Conservation (phyloP, 2,888 invertebrate genomes). For the Nomada fabriciana region DNA sequence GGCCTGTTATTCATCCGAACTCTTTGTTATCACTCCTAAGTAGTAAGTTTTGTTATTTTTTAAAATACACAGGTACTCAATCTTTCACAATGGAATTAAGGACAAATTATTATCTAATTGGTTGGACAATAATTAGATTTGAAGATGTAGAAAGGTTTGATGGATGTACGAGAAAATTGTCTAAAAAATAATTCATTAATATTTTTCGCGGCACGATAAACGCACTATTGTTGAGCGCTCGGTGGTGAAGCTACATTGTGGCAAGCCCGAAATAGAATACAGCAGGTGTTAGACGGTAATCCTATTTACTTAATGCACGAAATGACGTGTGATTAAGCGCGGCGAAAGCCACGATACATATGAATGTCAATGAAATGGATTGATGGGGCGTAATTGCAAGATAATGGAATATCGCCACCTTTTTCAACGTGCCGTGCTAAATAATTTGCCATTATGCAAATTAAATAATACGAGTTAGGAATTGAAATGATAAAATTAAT, state of each 20-base stretch:
- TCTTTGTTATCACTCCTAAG: too few relatives aligned
- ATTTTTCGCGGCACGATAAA: slow-evolving; percentile 14
- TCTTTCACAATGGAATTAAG: too few relatives aligned
- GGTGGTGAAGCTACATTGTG: slow-evolving; percentile 51
- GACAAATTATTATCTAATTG: too few relatives aligned
- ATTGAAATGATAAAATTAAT: slow-evolving; percentile 26
- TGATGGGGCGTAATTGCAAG: slow-evolving; percentile 55
- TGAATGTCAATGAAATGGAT: slow-evolving; percentile 48
- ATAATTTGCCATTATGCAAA: slow-evolving; percentile 7
- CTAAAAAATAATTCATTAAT: not conserved
- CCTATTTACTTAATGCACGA: slow-evolving; percentile 67
- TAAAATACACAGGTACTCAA: too few relatives aligned
- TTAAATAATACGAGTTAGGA: not conserved
- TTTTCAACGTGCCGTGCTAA: slow-evolving; percentile 28
- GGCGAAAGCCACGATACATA: slow-evolving; percentile 27
- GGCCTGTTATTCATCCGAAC: too few relatives aligned
- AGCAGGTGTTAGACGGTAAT: slow-evolving; percentile 57
- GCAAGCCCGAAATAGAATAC: slow-evolving; percentile 59
- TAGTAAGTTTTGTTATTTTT: too few relatives aligned
- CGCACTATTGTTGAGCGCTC: slow-evolving; percentile 17
- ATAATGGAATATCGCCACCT: slow-evolving; percentile 39
- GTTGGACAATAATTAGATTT: too few relatives aligned
- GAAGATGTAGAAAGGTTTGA: slow-evolving; percentile 11
- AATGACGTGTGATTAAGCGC: slow-evolving; percentile 64
- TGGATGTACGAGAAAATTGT: not conserved